Evolutionary conservation across 1,140 invertebrate genomes (phyloP).

Genomic region (Whitmania pigra): DNA sequence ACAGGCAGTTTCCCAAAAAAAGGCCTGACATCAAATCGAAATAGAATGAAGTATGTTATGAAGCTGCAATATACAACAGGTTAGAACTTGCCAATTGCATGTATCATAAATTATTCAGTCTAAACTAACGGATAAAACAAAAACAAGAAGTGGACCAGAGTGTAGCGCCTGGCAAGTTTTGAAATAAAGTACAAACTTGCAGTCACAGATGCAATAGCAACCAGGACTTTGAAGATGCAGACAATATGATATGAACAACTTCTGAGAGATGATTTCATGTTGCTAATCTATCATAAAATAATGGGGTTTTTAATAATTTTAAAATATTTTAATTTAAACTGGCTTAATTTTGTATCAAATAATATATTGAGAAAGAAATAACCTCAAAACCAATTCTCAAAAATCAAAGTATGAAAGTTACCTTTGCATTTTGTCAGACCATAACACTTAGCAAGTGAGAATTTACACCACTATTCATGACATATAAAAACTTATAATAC

Average conservation of each 20-base stretch:
- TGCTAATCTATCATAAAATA: no score
- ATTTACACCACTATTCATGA: not conserved
- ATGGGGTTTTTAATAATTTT: no score
- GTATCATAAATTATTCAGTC: not conserved
- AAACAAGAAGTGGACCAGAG: not conserved
- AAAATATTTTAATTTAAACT: no score
- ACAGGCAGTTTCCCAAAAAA: constrained; percentile 33
- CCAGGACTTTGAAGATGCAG: not conserved
- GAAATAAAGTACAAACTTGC: constrained; percentile 3
- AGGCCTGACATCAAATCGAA: constrained; percentile 49
- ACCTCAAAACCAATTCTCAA: no score
- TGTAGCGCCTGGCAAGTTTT: constrained; percentile 1
- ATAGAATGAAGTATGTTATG: constrained; percentile 69
- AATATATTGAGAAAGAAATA: no score
- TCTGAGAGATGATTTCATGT: no score
- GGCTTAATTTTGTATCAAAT: no score
- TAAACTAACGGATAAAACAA: not conserved
- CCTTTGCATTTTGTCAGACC: no score
- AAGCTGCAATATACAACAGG: constrained; percentile 46
- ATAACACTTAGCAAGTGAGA: not conserved
- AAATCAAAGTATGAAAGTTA: no score
- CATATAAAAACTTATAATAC: not conserved
- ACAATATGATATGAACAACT: not conserved
- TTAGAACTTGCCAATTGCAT: not conserved
- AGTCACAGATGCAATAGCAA: constrained; percentile 2